Base-by-base conservation (phyloP, 2,113 vertebrate genomes). In the Ariopsis seemanni region DNA sequence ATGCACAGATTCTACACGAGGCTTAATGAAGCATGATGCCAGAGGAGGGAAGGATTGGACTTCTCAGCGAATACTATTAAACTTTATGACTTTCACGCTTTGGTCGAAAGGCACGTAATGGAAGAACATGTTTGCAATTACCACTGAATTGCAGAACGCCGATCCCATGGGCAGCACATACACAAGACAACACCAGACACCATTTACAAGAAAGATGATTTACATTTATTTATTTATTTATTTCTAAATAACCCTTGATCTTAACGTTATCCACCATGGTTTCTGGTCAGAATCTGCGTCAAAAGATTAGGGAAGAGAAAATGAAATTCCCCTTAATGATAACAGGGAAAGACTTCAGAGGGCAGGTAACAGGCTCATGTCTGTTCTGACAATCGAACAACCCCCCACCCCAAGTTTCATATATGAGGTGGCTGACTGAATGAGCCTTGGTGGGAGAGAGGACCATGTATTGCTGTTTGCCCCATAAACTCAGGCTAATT, bases 21-120 rank as follows among this genome's bases (percentile, higher is more conserved):
- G 85, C 58, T 88, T 87, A 90, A 88, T 88, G 89, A 90, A 82
- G 89, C 82, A n/a, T 88, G 77, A 81, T 75, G 20, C 50, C 80
- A 88, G 84, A 82, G 48, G 87, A 88, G 82, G 87, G 82, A 81
- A 88, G 81, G 75, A 82, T 82, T 86, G 85, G 86, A 85, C 87
- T 87, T 88, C 86, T 34, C 71, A 82, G 82, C 67, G 89, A 88
- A 83, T 80, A 82, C 85, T 83, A 87, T 87, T 88, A 90, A 87
- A 87, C 85, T 87, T 86, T 88, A 88, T 88, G 89, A 90, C 89
- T 90, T 90, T 88, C 89, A 88, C 85, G 85, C 75, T 90, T 69
- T 71, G 57, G 60, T 87, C 80, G 69, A 86, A 82, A 87, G 86
- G 75, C 85, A 88, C 63, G 67, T 90, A 82, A 88, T 69, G 75